phyloP scores from a whole-genome alignment of 1,140 invertebrate genomes.

The Cylas formicarius region DNA sequence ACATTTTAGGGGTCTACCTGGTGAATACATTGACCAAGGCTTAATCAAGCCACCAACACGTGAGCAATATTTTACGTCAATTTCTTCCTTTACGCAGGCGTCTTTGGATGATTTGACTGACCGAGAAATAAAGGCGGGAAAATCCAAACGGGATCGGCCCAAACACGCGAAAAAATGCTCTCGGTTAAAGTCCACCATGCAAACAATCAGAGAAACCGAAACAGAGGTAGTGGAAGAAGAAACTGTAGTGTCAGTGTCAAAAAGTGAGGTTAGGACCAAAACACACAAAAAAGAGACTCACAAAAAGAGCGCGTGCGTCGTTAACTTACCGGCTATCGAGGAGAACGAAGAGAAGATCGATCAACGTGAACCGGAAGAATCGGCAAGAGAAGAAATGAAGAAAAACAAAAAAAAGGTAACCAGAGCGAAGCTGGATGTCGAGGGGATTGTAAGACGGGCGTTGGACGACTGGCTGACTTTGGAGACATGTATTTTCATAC shows the following conservation, averaged over 20 bases:
- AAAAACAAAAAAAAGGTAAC: conserved; percentile 15
- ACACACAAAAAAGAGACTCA: conserved; percentile 10
- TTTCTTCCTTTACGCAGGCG: conserved; percentile 32
- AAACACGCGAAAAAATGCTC: conserved; percentile 14
- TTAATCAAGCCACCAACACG: conserved; percentile 27
- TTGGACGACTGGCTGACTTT: conserved; percentile 53
- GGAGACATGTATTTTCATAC: conserved; percentile 49
- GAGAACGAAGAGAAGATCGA: conserved; percentile 25
- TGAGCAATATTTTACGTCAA: conserved; percentile 28
- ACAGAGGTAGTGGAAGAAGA: conserved; percentile 18
- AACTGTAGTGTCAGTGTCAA: not conserved
- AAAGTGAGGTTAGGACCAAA: not conserved
- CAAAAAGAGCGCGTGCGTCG: conserved; percentile 6
- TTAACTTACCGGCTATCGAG: conserved; percentile 23
- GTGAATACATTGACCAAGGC: conserved; percentile 41
- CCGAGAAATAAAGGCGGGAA: conserved; percentile 27
- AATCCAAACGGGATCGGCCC: conserved; percentile 12
- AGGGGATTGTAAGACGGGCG: conserved; percentile 44
- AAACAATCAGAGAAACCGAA: conserved; percentile 28
- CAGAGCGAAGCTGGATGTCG: conserved; percentile 24
- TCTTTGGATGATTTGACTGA: conserved; percentile 32
- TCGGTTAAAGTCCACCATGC: conserved; percentile 25
- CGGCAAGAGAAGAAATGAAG: conserved; percentile 6
- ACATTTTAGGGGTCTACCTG: conserved; percentile 35
- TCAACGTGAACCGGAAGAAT: not conserved